Percentiles rank a stretch among this genome's conserved stretches.
Evolutionary conservation across 2,797 vertebrate species (phyloP).

Genomic region (Limnodromus scolopaceus): DNA sequence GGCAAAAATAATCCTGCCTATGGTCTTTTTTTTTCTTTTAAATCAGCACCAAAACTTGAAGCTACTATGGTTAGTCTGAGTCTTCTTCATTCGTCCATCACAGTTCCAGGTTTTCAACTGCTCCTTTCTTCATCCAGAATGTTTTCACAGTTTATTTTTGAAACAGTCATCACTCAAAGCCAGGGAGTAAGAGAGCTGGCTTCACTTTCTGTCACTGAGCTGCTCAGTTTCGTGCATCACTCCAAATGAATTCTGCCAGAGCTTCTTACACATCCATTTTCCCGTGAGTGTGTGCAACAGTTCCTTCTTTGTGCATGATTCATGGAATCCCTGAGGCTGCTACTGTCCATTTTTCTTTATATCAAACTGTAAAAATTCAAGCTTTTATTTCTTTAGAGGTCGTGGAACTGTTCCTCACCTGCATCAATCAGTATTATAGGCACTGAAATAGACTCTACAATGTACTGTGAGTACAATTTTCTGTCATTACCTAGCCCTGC

Average conservation of each 20-base stretch:
- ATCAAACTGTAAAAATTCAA: not conserved
- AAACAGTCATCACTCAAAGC: not conserved
- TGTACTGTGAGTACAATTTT: not conserved
- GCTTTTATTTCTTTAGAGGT: conserved; percentile 24
- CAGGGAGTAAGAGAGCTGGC: not conserved
- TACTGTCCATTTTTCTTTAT: conserved; percentile 10
- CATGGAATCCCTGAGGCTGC: not conserved
- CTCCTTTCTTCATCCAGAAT: not conserved
- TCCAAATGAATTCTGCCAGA: not conserved
- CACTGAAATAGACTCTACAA: not conserved
- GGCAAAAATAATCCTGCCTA: not conserved
- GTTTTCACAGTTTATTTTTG: not conserved
- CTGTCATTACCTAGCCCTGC: not conserved
- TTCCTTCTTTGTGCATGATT: not conserved
- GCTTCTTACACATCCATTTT: conserved; percentile 15
- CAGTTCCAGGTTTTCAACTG: not conserved
- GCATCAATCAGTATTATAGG: not conserved
- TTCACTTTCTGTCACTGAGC: not conserved
- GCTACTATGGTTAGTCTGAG: not conserved
- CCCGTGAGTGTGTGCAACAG: not conserved
- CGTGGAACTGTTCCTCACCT: not conserved
- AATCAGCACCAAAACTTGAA: not conserved
- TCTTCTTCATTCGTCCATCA: not conserved
- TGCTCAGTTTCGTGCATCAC: not conserved
- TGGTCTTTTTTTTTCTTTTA: not conserved